Evolutionary conservation across 2,888 invertebrate genomes (phyloP), one percentile per base, ranked within the genome.

Genomic region (Nesidiocoris tenuis): DNA sequence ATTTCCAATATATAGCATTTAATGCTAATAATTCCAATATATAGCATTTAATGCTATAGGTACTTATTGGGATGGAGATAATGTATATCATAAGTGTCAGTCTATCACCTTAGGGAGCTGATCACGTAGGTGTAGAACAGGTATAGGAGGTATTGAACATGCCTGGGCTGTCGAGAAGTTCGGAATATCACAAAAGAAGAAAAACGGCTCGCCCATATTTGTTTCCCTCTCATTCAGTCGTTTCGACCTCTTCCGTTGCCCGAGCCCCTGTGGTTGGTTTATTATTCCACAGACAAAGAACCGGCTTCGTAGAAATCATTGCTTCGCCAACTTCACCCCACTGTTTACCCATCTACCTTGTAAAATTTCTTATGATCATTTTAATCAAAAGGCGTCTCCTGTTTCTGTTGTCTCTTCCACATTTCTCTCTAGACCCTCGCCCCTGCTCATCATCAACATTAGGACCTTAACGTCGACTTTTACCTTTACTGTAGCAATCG

Each of bases 351-450:
- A 66, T 66, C 66, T 55, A 54, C 39, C 66, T 55, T 16, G 19
- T 24, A 55, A 66, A 54, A 55, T 66, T 66, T 66, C 66, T 55
- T 66, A 39, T 66, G 66, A 66, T 66, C 66, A 66, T 66, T 66
- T 66, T 66, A 66, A 66, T 66, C 66, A 66, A 66, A 54, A 21
- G 54, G 21, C 66, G 3, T 21, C 21, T n/a, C 18, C 55, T 55
- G 39, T 39, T 12, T 39, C 39, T 39, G 12, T 12, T 39, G 39
- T 12, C 39, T 39, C 5, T 7, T 39, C 39, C 39, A 12, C 39
- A 39, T n/a, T n/a, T n/a, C n/a, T n/a, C n/a, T n/a, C n/a, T n/a
- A n/a, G n/a, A n/a, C 39, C 5, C 39, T 39, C 12, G 39, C 39
- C 39, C 39, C 39, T 39, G 3, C 39, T 39, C 12, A 12, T 12